These are phyloP conservation scores for Limosa lapponica DNA, from an alignment of 2,797 vertebrate species.

Conservation along the genomic window DNA sequence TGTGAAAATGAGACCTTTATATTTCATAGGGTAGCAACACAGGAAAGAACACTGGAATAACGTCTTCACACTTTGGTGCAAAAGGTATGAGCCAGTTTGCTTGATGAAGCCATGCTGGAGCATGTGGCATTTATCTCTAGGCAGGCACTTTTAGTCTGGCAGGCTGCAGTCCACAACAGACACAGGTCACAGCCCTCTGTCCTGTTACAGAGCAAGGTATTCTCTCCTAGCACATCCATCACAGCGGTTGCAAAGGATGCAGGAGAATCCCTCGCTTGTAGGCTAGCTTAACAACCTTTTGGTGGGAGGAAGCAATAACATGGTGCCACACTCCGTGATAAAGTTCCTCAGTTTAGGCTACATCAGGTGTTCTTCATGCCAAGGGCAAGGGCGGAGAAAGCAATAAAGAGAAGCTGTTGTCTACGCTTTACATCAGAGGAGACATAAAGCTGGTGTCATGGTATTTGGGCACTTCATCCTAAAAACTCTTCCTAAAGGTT, in stretches of 20 bases:
- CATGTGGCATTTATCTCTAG: neutral
- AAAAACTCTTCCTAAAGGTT: neutral
- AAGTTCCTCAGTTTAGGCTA: neutral
- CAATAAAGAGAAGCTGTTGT: neutral
- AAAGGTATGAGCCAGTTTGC: neutral
- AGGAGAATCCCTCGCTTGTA: neutral
- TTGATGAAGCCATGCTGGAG: neutral
- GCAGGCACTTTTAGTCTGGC: neutral
- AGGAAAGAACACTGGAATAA: neutral
- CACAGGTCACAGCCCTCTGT: neutral
- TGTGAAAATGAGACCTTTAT: neutral
- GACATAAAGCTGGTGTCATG: neutral
- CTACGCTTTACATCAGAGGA: neutral
- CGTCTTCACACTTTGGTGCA: neutral
- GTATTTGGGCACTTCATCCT: neutral
- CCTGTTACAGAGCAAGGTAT: neutral
- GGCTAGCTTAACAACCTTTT: neutral
- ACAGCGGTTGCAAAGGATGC: neutral
- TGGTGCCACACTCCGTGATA: accelerated
- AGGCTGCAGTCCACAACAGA: neutral
- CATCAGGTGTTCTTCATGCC: neutral
- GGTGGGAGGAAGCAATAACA: neutral
- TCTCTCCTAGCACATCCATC: neutral
- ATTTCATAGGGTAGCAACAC: neutral
- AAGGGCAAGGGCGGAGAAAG: accelerated